phyloP scores from a whole-genome alignment of 1,140 invertebrate species.

The Triops longicaudatus region DNA sequence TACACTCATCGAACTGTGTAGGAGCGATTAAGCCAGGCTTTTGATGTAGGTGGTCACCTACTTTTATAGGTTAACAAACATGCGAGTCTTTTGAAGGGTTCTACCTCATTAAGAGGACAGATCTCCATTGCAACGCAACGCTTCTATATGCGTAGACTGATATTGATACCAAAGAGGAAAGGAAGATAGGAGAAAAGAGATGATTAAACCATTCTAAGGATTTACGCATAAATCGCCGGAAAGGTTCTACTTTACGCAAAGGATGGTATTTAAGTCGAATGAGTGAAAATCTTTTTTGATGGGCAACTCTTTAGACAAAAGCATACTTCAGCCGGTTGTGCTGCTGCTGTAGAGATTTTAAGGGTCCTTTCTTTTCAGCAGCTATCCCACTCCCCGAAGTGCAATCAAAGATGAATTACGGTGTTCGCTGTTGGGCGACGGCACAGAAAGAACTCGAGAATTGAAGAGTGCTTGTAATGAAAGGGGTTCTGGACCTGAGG shows the following conservation, averaged over 20 bases:
- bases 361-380: not conserved
- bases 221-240: not conserved
- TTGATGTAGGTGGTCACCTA: not conserved
- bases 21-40: not conserved
- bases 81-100: not conserved
- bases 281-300: not conserved
- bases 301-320: not conserved
- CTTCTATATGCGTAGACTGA: not conserved
- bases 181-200: not conserved
- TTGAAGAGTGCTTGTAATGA: not conserved
- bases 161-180: not conserved
- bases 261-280: not conserved
- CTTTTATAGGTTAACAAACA: not conserved
- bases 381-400: not conserved
- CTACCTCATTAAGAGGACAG: not conserved
- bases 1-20: not conserved
- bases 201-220: not conserved
- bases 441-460: not conserved
- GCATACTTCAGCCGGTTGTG: not conserved
- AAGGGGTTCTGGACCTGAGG: conserved; percentile 8
- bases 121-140: not conserved
- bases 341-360: not conserved
- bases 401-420: conserved; percentile 8
- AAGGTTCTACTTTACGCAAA: not conserved
- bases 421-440: not conserved